These are phyloP conservation scores for Vulpes vulpes DNA, from an alignment of 2,113 vertebrate species.

Conservation along the genomic window DNA sequence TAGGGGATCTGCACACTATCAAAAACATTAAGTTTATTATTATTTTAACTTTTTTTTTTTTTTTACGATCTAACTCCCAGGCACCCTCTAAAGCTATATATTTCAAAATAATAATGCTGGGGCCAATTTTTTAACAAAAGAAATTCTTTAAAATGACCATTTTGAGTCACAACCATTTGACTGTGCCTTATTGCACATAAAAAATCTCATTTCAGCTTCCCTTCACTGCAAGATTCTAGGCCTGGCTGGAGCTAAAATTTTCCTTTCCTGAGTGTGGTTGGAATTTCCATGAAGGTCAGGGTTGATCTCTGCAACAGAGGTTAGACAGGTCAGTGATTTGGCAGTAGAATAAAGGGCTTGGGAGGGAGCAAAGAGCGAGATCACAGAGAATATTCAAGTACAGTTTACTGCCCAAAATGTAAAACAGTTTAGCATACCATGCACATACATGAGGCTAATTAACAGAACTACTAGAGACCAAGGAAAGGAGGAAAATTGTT, in stretches of 20 bases:
- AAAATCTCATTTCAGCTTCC: slow-evolving; percentile 66
- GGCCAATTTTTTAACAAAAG: slow-evolving; percentile 32
- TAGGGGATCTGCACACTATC: background rate
- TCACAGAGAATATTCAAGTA: slow-evolving; percentile 56
- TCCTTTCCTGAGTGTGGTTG: slow-evolving; percentile 69
- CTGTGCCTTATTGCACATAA: slow-evolving; percentile 14
- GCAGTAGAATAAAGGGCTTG: slow-evolving; percentile 72
- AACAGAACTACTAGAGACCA: slow-evolving; percentile 61
- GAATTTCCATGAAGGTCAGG: slow-evolving; percentile 80
- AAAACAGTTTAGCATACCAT: slow-evolving; percentile 23
- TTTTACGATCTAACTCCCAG: background rate
- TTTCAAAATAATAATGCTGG: slow-evolving; percentile 60
- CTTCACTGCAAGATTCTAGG: background rate
- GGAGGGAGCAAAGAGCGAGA: slow-evolving; percentile 52
- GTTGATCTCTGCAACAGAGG: slow-evolving; percentile 74
- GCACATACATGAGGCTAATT: background rate
- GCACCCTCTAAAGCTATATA: background rate
- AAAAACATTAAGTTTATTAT: slow-evolving; percentile 24
- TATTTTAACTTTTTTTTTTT: background rate
- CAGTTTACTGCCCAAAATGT: background rate
- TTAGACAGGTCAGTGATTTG: slow-evolving; percentile 72
- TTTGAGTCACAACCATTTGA: slow-evolving; percentile 33
- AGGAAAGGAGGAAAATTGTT: slow-evolving; percentile 60
- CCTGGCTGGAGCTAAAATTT: slow-evolving; percentile 64
- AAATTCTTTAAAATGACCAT: slow-evolving; percentile 44